Percentiles rank a stretch among this genome's conserved stretches.
These are phyloP conservation scores for Fundulus diaphanus DNA, from an alignment of 2,797 vertebrate species.

Conservation along the genomic window DNA sequence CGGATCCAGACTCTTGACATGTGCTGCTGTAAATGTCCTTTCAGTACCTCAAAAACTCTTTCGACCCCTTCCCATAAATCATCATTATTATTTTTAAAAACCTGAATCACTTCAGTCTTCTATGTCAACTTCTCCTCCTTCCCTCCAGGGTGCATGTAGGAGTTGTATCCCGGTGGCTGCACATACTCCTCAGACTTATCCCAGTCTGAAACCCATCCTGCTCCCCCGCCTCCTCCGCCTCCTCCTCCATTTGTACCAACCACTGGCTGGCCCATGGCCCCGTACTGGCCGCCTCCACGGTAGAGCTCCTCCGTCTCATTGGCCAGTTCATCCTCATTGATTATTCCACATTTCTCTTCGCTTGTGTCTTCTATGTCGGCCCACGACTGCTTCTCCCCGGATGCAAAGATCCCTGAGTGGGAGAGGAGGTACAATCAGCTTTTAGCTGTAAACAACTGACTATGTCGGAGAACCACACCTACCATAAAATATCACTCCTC, in stretches of 20 bases:
- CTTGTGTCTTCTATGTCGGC: conserved; percentile 96
- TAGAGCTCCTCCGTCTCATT: conserved; percentile 95
- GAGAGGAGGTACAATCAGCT: neutral
- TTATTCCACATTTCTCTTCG: conserved; percentile 98
- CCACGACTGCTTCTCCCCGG: conserved; percentile 96
- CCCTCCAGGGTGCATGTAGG: conserved; percentile 69
- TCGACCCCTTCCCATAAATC: conserved; percentile 39
- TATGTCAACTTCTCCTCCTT: conserved; percentile 74
- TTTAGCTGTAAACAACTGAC: neutral
- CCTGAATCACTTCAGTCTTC: conserved; percentile 26
- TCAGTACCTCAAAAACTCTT: conserved; percentile 53
- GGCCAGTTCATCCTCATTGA: conserved; percentile 95
- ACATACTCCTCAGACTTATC: conserved; percentile 83
- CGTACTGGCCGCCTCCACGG: conserved; percentile 86
- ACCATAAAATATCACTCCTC: conserved; percentile 96
- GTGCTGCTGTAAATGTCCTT: conserved; percentile 61
- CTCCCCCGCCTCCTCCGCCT: conserved; percentile 49
- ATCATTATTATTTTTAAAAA: conserved; percentile 23
- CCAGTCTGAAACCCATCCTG: conserved; percentile 81
- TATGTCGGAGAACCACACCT: conserved; percentile 37
- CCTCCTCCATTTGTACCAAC: conserved; percentile 76
- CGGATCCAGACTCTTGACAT: conserved; percentile 48
- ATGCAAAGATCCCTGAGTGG: conserved; percentile 86
- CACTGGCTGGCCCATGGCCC: conserved; percentile 76
- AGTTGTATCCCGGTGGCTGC: conserved; percentile 79